These are phyloP conservation scores for Phenganax subtilis DNA, from an alignment of 92 coral and sea anemone species.

Conservation along the genomic window DNA sequence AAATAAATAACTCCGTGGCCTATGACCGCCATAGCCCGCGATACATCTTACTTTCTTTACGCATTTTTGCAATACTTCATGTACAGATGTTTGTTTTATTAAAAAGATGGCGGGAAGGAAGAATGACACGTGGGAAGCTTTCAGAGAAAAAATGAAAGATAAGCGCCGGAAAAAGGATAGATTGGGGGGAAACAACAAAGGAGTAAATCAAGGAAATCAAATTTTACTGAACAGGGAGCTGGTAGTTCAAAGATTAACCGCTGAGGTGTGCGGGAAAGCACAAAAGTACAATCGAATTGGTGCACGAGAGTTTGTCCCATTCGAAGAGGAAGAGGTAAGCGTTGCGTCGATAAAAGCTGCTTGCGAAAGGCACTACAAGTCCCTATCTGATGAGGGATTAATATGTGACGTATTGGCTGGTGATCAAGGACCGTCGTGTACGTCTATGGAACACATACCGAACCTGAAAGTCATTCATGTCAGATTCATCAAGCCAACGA, in stretches of 20 bases:
- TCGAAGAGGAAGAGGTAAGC: conserved; percentile 8
- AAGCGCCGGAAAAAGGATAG: too few species aligned
- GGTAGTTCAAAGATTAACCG: conserved; percentile 18
- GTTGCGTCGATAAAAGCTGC: conserved; percentile 8
- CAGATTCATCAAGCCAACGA: conserved; percentile 10
- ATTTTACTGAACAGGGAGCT: conserved; percentile 9
- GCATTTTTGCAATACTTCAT: too few species aligned
- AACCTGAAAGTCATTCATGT: conserved; percentile 16
- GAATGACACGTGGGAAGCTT: background rate
- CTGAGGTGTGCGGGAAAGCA: conserved; percentile 26
- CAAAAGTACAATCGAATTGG: conserved; percentile 23
- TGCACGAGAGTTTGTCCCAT: conserved; percentile 26
- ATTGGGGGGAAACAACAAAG: background rate
- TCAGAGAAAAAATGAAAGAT: too few species aligned
- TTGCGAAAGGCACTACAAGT: conserved; percentile 16
- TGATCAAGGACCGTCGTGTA: conserved; percentile 21
- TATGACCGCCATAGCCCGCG: too few species aligned
- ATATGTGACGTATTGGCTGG: conserved; percentile 27
- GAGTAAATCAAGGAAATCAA: conserved; percentile 1
- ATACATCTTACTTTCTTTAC: too few species aligned
- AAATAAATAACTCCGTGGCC: too few species aligned
- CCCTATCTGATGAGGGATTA: conserved; percentile 8
- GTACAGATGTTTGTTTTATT: too few species aligned
- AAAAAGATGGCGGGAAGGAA: too few species aligned
- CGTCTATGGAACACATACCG: conserved; percentile 12